Evolutionary conservation across 2,888 invertebrate genomes (phyloP).

Genomic region (Hydrotaea diabolus): DNA sequence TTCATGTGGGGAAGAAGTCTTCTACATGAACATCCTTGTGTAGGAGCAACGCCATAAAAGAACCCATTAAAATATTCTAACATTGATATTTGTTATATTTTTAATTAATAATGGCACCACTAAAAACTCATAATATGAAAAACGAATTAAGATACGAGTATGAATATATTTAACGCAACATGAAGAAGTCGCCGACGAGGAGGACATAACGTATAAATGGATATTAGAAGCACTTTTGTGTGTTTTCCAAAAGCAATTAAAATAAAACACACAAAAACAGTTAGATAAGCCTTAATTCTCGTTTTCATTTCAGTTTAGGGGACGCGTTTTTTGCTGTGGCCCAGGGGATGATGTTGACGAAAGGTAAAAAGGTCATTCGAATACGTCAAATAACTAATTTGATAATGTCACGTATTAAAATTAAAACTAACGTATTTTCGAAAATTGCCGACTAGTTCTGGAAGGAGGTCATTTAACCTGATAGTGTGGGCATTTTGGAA

Average conservation of each 20-base stretch:
- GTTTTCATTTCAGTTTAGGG: neutral
- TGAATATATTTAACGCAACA: slow-evolving; percentile 36
- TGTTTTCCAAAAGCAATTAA: slow-evolving; percentile 72
- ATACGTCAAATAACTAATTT: slow-evolving; percentile 59
- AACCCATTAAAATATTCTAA: slow-evolving; percentile 59
- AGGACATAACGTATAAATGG: slow-evolving; percentile 23
- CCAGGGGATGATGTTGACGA: slow-evolving; percentile 31
- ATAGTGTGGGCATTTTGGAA: slow-evolving; percentile 20
- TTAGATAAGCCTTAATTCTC: slow-evolving; percentile 61
- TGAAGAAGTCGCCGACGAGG: neutral
- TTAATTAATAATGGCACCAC: slow-evolving; percentile 67
- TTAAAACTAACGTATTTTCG: slow-evolving; percentile 28
- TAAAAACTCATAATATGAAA: slow-evolving; percentile 61
- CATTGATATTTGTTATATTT: slow-evolving; percentile 55
- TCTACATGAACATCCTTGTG: neutral
- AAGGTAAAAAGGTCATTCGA: slow-evolving; percentile 57
- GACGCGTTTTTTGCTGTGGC: neutral
- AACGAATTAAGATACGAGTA: slow-evolving; percentile 48
- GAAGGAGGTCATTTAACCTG: slow-evolving; percentile 51
- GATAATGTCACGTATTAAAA: slow-evolving; percentile 61
- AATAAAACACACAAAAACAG: slow-evolving; percentile 70
- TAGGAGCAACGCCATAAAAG: slow-evolving; percentile 42
- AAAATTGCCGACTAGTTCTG: neutral
- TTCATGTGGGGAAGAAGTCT: neutral
- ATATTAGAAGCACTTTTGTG: slow-evolving; percentile 30